Conservation (phyloP, 2,797 vertebrate species). For the Halcyon smyrnensis region DNA sequence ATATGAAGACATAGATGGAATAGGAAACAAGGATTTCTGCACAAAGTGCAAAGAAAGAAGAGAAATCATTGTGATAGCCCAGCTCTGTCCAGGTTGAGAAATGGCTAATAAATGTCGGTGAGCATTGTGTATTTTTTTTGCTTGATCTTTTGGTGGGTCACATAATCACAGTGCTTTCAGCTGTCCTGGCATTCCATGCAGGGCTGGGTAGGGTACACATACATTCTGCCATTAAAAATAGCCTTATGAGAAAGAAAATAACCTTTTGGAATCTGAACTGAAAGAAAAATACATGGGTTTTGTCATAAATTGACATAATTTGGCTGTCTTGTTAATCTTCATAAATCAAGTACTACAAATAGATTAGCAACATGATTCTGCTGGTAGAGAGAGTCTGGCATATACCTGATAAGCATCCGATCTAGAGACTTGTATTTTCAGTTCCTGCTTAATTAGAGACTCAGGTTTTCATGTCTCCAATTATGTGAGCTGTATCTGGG, state of each 20-base stretch:
- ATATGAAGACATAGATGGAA: neutral
- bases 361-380: constrained; percentile 46
- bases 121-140: neutral
- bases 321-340: constrained; percentile 33
- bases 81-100: neutral
- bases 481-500: neutral
- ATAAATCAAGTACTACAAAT: constrained; percentile 59
- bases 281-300: constrained; percentile 60
- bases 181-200: constrained; percentile 8
- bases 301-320: constrained; percentile 64
- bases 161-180: neutral
- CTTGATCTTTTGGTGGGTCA: neutral
- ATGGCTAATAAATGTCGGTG: neutral
- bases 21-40: neutral
- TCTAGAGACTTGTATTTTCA: constrained; percentile 9
- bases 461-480: neutral
- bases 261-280: constrained; percentile 44
- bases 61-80: neutral
- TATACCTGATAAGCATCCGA: neutral
- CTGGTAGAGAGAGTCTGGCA: neutral
- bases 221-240: constrained; percentile 65
- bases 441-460: constrained; percentile 34
- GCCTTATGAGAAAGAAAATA: constrained; percentile 58
- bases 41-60: neutral
- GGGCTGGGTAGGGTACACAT: constrained; percentile 19